Evolutionary conservation across 2,888 invertebrate genomes (phyloP).

Genomic region (Melieria omissa): DNA sequence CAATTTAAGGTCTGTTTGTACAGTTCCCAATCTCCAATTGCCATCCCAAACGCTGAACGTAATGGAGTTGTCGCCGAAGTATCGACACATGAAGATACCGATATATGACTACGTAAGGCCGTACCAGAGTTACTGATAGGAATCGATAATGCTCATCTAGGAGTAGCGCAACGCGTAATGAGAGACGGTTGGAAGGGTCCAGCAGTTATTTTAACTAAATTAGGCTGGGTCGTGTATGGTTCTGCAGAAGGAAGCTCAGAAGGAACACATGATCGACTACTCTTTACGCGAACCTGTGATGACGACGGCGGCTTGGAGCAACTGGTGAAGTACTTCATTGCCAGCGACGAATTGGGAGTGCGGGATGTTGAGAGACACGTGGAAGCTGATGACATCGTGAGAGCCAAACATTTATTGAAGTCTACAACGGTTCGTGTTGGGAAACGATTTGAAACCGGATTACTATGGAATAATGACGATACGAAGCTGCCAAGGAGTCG

Average conservation of each 20-base stretch:
- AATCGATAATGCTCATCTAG: slow-evolving; percentile 30
- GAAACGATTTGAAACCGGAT: slow-evolving; percentile 35
- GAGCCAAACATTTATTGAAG: slow-evolving; percentile 15
- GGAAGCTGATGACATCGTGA: background rate
- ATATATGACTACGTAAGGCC: slow-evolving; percentile 11
- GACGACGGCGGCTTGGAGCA: slow-evolving; percentile 1
- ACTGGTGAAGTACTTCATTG: slow-evolving; percentile 9
- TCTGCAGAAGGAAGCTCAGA: no score
- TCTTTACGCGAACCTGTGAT: background rate
- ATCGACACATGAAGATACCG: slow-evolving; percentile 20
- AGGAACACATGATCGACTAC: background rate
- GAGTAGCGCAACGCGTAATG: slow-evolving; percentile 13
- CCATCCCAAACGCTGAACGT: slow-evolving; percentile 31
- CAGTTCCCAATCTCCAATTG: slow-evolving; percentile 30
- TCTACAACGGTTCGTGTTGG: background rate
- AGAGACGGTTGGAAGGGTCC: slow-evolving; percentile 23
- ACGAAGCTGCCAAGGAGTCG: slow-evolving; percentile 41
- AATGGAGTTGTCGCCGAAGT: slow-evolving; percentile 6
- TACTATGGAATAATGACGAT: slow-evolving; percentile 44
- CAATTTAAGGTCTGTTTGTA: slow-evolving; percentile 33
- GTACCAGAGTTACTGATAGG: slow-evolving; percentile 36
- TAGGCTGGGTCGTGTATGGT: slow-evolving; percentile 27
- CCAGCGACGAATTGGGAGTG: slow-evolving; percentile 13
- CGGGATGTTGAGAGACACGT: background rate
- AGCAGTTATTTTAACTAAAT: slow-evolving; percentile 25